Base-by-base conservation (phyloP, 2,888 invertebrate species). In the Halocaridina rubra region DNA sequence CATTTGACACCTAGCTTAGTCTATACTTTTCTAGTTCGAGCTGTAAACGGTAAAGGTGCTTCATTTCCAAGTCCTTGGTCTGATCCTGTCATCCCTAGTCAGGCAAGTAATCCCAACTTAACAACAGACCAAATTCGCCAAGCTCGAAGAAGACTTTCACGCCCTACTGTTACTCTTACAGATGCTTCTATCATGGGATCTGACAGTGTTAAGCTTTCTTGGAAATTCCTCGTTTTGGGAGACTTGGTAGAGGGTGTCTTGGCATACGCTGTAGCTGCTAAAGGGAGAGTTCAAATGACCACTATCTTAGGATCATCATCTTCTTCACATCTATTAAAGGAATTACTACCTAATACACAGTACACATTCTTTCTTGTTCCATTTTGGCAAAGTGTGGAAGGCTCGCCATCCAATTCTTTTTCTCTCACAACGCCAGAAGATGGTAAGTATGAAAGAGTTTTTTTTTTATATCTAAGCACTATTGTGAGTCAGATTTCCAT, bases 291-390 rank as follows among this genome's bases (percentile, higher is more conserved):
- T 27, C 57, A 76, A 27, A 94, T 94, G 89, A 94, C 94, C 59
- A 94, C 94, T 2, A 94, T 94, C 77, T 94, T 94, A 90, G 85
- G 85, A 4, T 53, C 76, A n/a, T 95, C 86, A 24, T 29, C 76
- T 0, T 59, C 76, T 13, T 94, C 94, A 90, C 95, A 96, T 90
- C 93, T 94, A 19, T 92, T 96, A 84, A 94, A 94, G 59, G 95
- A 95, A 89, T 92, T 98, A 89, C 93, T 95, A 89, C 96, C 97
- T 88, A 96, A 94, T 91, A 95, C 96, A 85, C 95, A 95, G 91
- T 98, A 98, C 91, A 96, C 97, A 91, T 95, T 98, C 89, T 97
- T 98, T 91, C 94, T 98, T 89, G 95, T 96, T 90, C 97, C 98
- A 8, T 98, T 96, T 92, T 96, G 95, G 91, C 95, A 95, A 90